Evolutionary conservation across 2,888 invertebrate species (phyloP).

Genomic region (Siphlonurus alternatus): DNA sequence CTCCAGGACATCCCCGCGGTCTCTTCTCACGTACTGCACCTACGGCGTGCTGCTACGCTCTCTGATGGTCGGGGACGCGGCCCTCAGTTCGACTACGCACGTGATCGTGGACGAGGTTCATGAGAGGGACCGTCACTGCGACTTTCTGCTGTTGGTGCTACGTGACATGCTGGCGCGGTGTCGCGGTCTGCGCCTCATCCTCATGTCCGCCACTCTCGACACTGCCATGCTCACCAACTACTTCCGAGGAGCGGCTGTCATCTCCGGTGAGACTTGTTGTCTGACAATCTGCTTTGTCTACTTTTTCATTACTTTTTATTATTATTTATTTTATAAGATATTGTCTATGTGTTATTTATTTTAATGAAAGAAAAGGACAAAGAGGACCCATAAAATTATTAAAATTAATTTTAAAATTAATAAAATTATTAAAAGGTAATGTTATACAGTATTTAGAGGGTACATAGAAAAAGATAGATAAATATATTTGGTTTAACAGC

Average conservation of each 20-base stretch:
- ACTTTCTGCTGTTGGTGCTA: constrained; percentile 77
- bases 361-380: too few species aligned
- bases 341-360: background rate
- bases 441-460: too few species aligned
- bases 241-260: constrained; percentile 61
- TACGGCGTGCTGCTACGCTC: constrained; percentile 77
- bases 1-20: constrained; percentile 51
- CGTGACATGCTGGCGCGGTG: constrained; percentile 53
- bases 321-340: background rate
- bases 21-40: constrained; percentile 80
- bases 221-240: constrained; percentile 64
- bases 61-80: constrained; percentile 60
- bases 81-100: constrained; percentile 62
- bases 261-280: constrained; percentile 29
- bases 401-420: background rate
- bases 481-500: too few species aligned
- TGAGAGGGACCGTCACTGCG: constrained; percentile 82
- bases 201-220: constrained; percentile 94
- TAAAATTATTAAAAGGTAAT: too few species aligned
- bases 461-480: too few species aligned
- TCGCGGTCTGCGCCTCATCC: constrained; percentile 57
- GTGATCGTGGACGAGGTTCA: constrained; percentile 89
- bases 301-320: background rate
- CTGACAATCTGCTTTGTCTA: background rate
- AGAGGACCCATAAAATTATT: background rate